These are phyloP conservation scores for Apis mellifera DNA, from an alignment of 1,140 invertebrate genomes.

Conservation along the genomic window Amel_HAv3.1 CM009941.2:13432501-13433000, in stretches of 20 bases:
- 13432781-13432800: neutral
- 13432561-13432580: constrained; percentile 9
- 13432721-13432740: no score
- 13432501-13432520: constrained; percentile 34
- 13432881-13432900: neutral
- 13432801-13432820: no score
- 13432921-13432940: constrained; percentile 5
- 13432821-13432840: no score
- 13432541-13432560: constrained; percentile 34
- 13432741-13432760: neutral
- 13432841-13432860: no score
- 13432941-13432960: neutral
- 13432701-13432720: neutral
- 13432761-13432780: neutral
- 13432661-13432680: neutral
- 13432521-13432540: constrained; percentile 36
- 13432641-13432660: no score
- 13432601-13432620: neutral
- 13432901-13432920: constrained; percentile 14
- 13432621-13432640: neutral
- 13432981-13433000: neutral
- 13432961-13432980: neutral
- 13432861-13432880: no score
- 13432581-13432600: no score
- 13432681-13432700: neutral